A percentile compares a stretch with the other conserved stretches of the same genome.
phyloP scores from a whole-genome alignment of 2,113 vertebrate species.

The Mixornis gularis region DNA sequence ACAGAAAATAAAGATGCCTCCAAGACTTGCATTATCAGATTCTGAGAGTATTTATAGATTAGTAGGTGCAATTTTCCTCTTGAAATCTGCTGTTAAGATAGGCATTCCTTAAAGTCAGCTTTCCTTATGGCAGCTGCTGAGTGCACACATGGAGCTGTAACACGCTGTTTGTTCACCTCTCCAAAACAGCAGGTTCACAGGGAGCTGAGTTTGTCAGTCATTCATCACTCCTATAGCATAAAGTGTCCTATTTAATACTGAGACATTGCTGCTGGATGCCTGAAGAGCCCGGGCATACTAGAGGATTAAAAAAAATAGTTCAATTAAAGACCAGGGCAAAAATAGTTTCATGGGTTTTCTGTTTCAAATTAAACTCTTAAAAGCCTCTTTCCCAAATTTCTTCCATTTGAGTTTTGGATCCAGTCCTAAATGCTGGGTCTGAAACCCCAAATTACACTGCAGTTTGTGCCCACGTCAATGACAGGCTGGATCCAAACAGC shows the following conservation, averaged over 20 bases:
- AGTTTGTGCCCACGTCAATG: not conserved
- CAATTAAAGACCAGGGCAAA: conserved; percentile 21
- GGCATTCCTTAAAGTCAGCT: not conserved
- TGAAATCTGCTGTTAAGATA: not conserved
- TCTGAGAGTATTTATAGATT: not conserved
- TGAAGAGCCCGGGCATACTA: not conserved
- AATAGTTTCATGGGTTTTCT: conserved; percentile 17
- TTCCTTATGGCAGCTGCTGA: not conserved
- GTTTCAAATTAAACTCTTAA: conserved; percentile 46
- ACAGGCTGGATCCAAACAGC: not conserved
- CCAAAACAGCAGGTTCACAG: not conserved
- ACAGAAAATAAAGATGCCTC: not conserved
- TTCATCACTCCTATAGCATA: not conserved
- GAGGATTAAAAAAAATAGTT: not conserved
- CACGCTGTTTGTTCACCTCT: not conserved
- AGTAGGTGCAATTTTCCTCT: not conserved
- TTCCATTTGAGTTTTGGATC: not conserved
- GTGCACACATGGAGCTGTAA: not conserved
- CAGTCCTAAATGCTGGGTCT: not conserved
- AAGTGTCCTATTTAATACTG: conserved; percentile 9
- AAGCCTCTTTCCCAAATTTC: conserved; percentile 36
- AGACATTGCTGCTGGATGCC: not conserved
- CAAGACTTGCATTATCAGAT: not conserved
- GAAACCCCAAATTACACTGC: not conserved
- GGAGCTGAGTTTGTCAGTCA: not conserved